These are phyloP conservation scores for Grammomys surdaster DNA, from an alignment of 2,113 vertebrate genomes.

Conservation along the genomic window DNA sequence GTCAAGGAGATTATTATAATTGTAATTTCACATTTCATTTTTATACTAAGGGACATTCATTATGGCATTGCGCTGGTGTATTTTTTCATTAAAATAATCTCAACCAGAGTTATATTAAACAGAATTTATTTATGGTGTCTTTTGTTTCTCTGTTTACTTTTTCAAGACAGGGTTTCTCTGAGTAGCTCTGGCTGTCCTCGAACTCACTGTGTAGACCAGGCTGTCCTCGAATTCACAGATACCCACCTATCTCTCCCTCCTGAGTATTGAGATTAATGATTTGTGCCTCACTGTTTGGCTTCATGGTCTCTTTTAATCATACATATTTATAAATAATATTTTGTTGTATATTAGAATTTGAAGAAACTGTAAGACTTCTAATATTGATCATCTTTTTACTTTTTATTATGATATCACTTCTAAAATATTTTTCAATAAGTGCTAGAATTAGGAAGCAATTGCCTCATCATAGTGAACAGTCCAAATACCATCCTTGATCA, in stretches of 20 bases:
- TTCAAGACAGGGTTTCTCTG: no score
- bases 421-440: constrained; percentile 29
- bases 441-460: constrained; percentile 1
- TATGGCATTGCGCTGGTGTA: constrained; percentile 19
- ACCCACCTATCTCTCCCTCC: no score
- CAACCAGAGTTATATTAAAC: constrained; percentile 1
- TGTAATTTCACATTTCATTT: constrained; percentile 66
- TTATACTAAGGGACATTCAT: constrained; percentile 34
- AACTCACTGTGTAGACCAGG: no score
- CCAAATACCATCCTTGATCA: neutral
- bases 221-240: no score
- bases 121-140: neutral
- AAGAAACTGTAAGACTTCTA: neutral
- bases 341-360: neutral
- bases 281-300: no score
- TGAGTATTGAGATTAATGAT: no score
- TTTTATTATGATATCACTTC: neutral
- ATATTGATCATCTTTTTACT: neutral
- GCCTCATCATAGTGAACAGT: neutral
- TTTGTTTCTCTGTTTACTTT: neutral
- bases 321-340: neutral
- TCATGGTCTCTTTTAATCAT: neutral
- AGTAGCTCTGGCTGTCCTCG: no score
- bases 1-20: constrained; percentile 56
- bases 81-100: neutral